These are phyloP conservation scores for Iphiclides podalirius DNA, from an alignment of 2,888 invertebrate species.

Conservation along the genomic window DNA sequence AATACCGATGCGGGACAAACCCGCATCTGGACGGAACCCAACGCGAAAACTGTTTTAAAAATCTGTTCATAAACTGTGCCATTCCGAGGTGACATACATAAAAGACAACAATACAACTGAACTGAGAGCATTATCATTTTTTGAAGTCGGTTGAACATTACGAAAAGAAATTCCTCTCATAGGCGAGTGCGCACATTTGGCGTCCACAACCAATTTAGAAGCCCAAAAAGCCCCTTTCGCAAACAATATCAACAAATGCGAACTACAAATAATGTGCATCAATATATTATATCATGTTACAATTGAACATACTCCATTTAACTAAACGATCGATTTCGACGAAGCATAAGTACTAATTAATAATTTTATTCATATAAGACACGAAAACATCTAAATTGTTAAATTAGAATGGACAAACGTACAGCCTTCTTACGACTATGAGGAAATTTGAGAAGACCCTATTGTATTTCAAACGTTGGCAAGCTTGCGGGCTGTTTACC, in stretches of 20 bases:
- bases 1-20: no score
- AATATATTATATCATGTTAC: conserved; percentile 11
- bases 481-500: no score
- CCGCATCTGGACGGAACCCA: no score
- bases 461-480: no score
- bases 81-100: no score
- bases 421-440: background rate
- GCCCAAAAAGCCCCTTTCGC: background rate
- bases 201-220: background rate
- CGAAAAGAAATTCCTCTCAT: background rate
- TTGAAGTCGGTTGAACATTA: no score
- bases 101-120: no score
- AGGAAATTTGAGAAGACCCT: background rate
- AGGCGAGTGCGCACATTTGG: background rate
- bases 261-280: conserved; percentile 12
- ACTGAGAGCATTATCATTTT: no score
- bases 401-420: background rate
- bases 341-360: background rate
- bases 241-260: conserved; percentile 3
- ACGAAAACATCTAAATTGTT: background rate
- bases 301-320: conserved; percentile 6
- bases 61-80: no score
- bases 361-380: background rate
- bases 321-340: background rate
- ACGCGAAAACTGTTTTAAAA: no score